Percentiles rank a stretch among this genome's conserved stretches.
Evolutionary conservation across 2,888 invertebrate genomes (phyloP).

Genomic region (Mechanitis messenoides): DNA sequence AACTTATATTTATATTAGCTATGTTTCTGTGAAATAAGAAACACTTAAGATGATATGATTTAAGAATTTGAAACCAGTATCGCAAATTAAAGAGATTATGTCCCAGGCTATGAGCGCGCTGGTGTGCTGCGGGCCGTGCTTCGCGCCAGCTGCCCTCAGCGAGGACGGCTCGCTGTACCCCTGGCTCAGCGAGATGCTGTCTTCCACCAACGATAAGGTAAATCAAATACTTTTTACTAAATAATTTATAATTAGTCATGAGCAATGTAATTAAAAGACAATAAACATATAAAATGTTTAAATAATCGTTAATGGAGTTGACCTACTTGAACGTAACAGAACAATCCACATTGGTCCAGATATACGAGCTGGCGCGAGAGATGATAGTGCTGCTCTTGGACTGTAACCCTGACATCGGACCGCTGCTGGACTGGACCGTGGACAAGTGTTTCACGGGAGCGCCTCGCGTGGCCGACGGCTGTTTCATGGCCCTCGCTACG

Average conservation of each 20-base stretch:
- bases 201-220: constrained; percentile 91
- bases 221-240: neutral
- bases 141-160: constrained; percentile 87
- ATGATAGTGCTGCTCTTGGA: constrained; percentile 95
- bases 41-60: too few species aligned
- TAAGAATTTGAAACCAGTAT: too few species aligned
- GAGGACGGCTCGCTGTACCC: constrained; percentile 96
- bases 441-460: constrained; percentile 97
- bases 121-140: constrained; percentile 96
- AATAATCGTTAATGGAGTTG: too few species aligned
- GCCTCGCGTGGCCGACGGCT: constrained; percentile 94
- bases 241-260: too few species aligned
- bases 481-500: constrained; percentile 95
- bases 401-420: constrained; percentile 94
- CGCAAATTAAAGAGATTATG: too few species aligned
- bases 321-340: too few species aligned
- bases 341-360: constrained; percentile 66
- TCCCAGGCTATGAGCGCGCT: constrained; percentile 95
- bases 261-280: too few species aligned
- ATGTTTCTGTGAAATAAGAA: too few species aligned
- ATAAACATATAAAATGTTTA: neutral
- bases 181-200: constrained; percentile 94
- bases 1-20: too few species aligned
- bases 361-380: constrained; percentile 93
- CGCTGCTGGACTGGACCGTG: constrained; percentile 97